Evolutionary conservation across 2,797 vertebrate species (phyloP).

Genomic region (Alcedo atthis): DNA sequence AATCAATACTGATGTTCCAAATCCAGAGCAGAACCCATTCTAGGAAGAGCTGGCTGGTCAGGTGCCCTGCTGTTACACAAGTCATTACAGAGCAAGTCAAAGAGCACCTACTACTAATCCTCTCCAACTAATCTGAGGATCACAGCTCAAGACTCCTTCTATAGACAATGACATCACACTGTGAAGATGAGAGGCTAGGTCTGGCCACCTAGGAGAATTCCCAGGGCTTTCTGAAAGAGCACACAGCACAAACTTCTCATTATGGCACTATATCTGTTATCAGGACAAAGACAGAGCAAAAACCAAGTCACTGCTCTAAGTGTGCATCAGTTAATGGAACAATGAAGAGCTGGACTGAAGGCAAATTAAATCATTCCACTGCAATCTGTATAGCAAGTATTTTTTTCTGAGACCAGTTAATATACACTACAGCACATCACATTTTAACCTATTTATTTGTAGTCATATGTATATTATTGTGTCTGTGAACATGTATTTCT

Average conservation of each 20-base stretch:
- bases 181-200: background rate
- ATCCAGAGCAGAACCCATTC: background rate
- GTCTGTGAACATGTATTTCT: background rate
- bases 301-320: background rate
- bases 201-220: background rate
- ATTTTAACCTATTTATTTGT: background rate
- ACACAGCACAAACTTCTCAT: background rate
- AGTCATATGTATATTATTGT: background rate
- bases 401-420: background rate
- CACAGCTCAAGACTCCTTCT: background rate
- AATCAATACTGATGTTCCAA: background rate
- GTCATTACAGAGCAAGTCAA: background rate
- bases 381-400: background rate
- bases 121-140: background rate
- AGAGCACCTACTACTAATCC: background rate
- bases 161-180: background rate
- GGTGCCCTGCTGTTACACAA: rapidly evolving
- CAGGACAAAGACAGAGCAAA: background rate
- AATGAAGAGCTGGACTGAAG: background rate
- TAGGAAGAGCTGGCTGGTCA: background rate
- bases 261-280: background rate
- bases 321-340: background rate
- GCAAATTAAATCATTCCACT: background rate
- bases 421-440: background rate
- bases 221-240: background rate